Percentiles rank a stretch among this genome's conserved stretches.
Conservation (phyloP, 2,113 vertebrate species). For the Dasypus novemcinctus region DNA sequence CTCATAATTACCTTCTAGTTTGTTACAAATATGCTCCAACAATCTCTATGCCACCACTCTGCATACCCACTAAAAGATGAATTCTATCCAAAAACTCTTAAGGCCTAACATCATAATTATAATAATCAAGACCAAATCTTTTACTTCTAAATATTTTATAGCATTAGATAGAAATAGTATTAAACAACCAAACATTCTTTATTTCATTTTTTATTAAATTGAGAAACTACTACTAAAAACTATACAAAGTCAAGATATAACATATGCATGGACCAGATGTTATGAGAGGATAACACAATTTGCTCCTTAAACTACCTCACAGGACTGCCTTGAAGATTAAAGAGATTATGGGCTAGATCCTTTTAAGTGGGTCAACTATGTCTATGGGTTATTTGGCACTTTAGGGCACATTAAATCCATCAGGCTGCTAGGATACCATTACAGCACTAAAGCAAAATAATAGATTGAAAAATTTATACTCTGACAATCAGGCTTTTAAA, state of each 20-base stretch:
- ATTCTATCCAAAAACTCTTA: neutral
- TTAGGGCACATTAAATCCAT: neutral
- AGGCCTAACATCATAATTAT: neutral
- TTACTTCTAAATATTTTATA: constrained; percentile 5
- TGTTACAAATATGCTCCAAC: neutral
- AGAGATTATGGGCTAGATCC: constrained; percentile 38
- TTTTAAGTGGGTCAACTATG: constrained; percentile 13
- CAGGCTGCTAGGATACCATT: neutral
- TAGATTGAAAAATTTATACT: neutral
- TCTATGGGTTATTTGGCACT: neutral
- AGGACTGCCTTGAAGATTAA: constrained; percentile 72
- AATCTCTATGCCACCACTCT: neutral
- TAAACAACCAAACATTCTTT: constrained; percentile 13
- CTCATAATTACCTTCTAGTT: neutral
- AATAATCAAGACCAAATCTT: constrained; percentile 52
- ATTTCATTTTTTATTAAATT: constrained; percentile 48
- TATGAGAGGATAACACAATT: constrained; percentile 47
- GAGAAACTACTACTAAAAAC: constrained; percentile 71
- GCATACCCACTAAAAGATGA: neutral
- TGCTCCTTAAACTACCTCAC: constrained; percentile 52
- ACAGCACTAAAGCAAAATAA: neutral
- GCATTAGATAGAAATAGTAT: neutral
- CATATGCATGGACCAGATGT: constrained; percentile 69
- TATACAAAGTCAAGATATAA: constrained; percentile 33
- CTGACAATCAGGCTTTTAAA: constrained; percentile 5